Evolutionary conservation across 2,888 invertebrate species (phyloP).

Genomic region (Copidosoma aretas): DNA sequence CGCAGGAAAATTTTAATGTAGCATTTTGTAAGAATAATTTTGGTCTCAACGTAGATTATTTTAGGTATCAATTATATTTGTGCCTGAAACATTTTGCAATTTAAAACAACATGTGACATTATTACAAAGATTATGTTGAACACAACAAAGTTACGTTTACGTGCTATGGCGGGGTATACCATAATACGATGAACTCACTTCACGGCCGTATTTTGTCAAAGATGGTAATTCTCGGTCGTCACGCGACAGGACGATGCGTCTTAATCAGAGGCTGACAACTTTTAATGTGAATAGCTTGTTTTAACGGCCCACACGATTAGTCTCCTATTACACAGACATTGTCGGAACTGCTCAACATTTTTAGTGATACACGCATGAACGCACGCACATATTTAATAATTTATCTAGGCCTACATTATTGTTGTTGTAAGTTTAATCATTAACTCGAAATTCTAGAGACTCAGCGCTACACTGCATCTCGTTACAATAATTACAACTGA

Average conservation of each 20-base stretch:
- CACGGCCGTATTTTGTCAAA: slow-evolving; percentile 39
- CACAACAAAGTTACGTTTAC: background rate
- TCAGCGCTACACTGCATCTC: background rate
- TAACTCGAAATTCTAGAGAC: no score
- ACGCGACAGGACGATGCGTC: slow-evolving; percentile 45
- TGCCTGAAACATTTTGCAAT: background rate
- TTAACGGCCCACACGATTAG: slow-evolving; percentile 3
- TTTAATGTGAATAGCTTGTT: slow-evolving; percentile 19
- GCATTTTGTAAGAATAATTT: no score
- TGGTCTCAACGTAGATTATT: no score
- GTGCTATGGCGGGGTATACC: slow-evolving; percentile 12
- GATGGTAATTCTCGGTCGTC: slow-evolving; percentile 44
- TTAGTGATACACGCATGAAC: background rate
- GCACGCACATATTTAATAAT: background rate
- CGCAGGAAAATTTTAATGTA: no score
- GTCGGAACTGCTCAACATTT: background rate
- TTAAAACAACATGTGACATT: background rate
- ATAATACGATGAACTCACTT: background rate
- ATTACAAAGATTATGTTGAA: background rate
- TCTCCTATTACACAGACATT: slow-evolving; percentile 8
- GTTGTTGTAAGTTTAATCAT: no score
- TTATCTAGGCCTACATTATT: background rate
- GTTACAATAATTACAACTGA: background rate
- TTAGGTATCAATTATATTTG: no score
- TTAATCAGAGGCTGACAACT: slow-evolving; percentile 40